A percentile compares a stretch with the other conserved stretches of the same genome.
Conservation (phyloP, 1,140 invertebrate species). For the Condylostylus longicornis region DNA sequence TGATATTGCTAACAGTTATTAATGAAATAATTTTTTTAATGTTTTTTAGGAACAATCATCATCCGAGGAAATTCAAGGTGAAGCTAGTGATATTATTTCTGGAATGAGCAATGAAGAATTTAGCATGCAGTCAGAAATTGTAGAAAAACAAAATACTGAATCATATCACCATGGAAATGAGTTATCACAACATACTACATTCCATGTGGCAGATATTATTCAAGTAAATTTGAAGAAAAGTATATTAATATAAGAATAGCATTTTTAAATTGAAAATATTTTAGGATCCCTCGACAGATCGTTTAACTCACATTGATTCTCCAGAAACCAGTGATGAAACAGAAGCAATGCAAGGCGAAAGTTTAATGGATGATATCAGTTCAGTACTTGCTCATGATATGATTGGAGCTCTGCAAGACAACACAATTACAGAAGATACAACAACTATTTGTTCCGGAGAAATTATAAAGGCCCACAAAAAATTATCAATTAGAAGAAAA, state of each 20-base stretch:
- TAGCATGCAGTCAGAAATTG: constrained; percentile 47
- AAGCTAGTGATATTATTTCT: constrained; percentile 40
- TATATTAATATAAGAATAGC: not conserved
- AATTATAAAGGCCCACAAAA: constrained; percentile 26
- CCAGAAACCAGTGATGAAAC: constrained; percentile 61
- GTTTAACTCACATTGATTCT: constrained; percentile 63
- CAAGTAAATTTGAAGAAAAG: constrained; percentile 14
- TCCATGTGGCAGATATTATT: constrained; percentile 25
- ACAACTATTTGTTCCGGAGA: constrained; percentile 42
- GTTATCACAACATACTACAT: constrained; percentile 11
- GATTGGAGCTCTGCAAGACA: constrained; percentile 45
- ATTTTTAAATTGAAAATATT: not conserved
- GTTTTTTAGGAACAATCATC: constrained; percentile 27
- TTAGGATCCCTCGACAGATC: constrained; percentile 30
- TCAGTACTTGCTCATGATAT: constrained; percentile 53
- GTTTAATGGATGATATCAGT: constrained; percentile 58
- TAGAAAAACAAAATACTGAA: constrained; percentile 35
- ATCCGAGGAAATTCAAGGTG: constrained; percentile 18
- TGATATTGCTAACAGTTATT: not conserved
- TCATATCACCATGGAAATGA: too few species aligned
- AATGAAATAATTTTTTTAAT: not conserved
- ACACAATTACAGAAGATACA: constrained; percentile 49
- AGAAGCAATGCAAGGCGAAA: constrained; percentile 54
- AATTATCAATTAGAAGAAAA: constrained; percentile 30
- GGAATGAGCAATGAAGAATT: constrained; percentile 52